These are phyloP conservation scores for Colletes collaris DNA, from an alignment of 2,888 invertebrate genomes.

Conservation along the genomic window DNA sequence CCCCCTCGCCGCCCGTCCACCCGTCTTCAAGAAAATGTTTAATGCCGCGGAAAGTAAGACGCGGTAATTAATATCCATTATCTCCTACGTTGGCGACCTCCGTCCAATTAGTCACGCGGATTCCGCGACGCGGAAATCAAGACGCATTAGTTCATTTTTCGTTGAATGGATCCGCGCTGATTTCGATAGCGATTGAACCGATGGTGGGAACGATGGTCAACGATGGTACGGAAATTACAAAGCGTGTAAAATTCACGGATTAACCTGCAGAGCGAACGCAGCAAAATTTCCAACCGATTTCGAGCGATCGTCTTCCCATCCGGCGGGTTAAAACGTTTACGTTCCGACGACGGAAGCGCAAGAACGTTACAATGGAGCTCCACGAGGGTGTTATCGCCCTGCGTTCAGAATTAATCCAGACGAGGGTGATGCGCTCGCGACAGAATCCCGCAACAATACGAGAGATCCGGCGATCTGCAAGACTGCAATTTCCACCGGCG, in stretches of 20 bases:
- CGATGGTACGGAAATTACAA: too few relatives aligned
- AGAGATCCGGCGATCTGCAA: slow-evolving; percentile 63
- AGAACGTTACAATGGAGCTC: slow-evolving; percentile 36
- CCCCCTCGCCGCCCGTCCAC: slow-evolving; percentile 22
- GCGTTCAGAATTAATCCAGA: slow-evolving; percentile 57
- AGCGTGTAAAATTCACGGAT: too few relatives aligned
- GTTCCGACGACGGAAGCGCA: neutral
- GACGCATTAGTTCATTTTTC: slow-evolving; percentile 73
- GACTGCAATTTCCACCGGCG: slow-evolving; percentile 51
- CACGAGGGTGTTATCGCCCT: slow-evolving; percentile 49
- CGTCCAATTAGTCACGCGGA: slow-evolving; percentile 77
- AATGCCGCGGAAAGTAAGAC: slow-evolving; percentile 82
- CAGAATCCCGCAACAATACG: slow-evolving; percentile 62
- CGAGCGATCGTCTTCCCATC: too few relatives aligned
- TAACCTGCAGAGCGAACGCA: too few relatives aligned
- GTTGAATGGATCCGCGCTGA: too few relatives aligned
- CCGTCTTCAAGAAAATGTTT: slow-evolving; percentile 80
- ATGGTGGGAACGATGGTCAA: too few relatives aligned
- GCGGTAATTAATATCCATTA: slow-evolving; percentile 83
- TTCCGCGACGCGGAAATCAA: slow-evolving; percentile 75
- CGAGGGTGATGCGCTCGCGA: slow-evolving; percentile 48
- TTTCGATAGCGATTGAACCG: too few relatives aligned
- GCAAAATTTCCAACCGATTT: too few relatives aligned
- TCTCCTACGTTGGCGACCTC: slow-evolving; percentile 76
- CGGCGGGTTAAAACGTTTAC: neutral